Evolutionary conservation across 2,113 vertebrate genomes (phyloP).

Genomic region (Periophthalmodon schlosseri): DNA sequence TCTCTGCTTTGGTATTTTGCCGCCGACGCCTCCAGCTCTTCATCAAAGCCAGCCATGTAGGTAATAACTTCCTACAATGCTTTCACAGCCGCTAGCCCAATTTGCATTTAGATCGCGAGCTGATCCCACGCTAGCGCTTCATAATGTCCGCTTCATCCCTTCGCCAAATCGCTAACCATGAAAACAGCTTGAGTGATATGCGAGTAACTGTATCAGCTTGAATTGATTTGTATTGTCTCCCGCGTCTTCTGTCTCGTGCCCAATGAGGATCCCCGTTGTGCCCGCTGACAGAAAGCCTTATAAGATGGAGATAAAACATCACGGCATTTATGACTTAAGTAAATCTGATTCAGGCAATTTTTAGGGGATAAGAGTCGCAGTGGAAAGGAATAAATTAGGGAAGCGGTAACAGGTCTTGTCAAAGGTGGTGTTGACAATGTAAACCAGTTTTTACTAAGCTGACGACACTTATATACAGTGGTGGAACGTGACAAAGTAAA

Average conservation of each 20-base stretch:
- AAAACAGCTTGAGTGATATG: conserved; percentile 25
- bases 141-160: conserved; percentile 61
- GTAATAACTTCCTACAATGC: conserved; percentile 67
- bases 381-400: background rate
- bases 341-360: conserved; percentile 5
- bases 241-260: conserved; percentile 16
- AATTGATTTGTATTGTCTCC: conserved; percentile 41
- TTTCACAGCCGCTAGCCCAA: conserved; percentile 55
- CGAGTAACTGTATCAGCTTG: conserved; percentile 40
- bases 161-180: conserved; percentile 46
- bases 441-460: background rate
- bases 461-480: no score
- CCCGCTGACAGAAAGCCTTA: background rate
- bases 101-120: conserved; percentile 72
- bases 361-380: background rate
- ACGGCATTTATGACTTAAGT: conserved; percentile 3
- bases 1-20: conserved; percentile 62
- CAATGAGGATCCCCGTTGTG: conserved; percentile 15
- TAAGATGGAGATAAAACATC: background rate
- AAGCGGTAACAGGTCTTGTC: background rate
- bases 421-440: background rate
- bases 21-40: conserved; percentile 55
- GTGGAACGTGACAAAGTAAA: no score
- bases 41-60: conserved; percentile 75
- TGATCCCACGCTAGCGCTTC: conserved; percentile 59